Evolutionary conservation across 2,113 vertebrate species (phyloP), one percentile per base, ranked within the genome.

Genomic region (Saguinus imperator): DNA sequence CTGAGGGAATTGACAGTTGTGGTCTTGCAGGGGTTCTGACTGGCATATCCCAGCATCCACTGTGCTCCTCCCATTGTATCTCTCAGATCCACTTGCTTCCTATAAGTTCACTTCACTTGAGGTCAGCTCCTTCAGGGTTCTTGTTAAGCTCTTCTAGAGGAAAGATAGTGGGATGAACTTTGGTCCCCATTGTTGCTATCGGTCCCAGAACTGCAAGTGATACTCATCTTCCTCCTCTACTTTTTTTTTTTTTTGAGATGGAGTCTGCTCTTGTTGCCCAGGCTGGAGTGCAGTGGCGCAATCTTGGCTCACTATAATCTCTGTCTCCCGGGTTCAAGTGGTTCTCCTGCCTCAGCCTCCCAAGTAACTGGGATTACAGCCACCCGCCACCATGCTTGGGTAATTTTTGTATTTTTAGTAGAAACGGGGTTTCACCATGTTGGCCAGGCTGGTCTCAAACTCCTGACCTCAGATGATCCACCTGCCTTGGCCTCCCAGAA

Each of bases 371-470:
- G 61, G 27, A 64, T 64, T 64, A 64, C 27, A 64, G 61, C 27
- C 2, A 3, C 61, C 58, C 0, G 5, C 61, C 27, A 64, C 27
- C 27, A 13, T 13, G 27, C 27, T 11, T 0, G 1, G 27, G 25
- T 64, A 27, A 27, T 64, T 64, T 57, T 64, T 29, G 27, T 29
- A 64, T 64, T 64, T 64, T 64, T 64, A 64, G 11, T 64, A 64
- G 61, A 64, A 27, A 64, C 25, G 21, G 61, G 27, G 61, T 27
- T 64, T 29, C 61, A 64, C 61, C 61, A 64, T 64, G 11, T 29
- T 64, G 61, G 12, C 61, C 61, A 64, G 27, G 61, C 61, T 64
- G 11, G 61, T 64, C 61, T 64, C 25, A 3, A 64, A 64, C 27
- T 64, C 61, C 61, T 64, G 61, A 64, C 61, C 61, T 64, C 61